Percentiles rank a stretch among this genome's conserved stretches.
Conservation (phyloP, 2,888 invertebrate genomes). For the Oeneis ivallda region DNA sequence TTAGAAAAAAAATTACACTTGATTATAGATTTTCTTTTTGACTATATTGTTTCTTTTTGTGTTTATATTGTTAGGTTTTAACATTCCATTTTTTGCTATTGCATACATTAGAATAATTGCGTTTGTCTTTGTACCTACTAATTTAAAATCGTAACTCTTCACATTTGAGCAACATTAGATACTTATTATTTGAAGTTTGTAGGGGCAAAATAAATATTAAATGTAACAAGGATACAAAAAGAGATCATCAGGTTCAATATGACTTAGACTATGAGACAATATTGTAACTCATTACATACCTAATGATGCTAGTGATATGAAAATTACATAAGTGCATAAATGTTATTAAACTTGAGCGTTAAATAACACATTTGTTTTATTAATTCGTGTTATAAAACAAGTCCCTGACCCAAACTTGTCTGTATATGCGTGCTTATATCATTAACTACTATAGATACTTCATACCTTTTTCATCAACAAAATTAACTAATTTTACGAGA, state of each 20-base stretch:
- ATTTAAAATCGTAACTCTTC: no score
- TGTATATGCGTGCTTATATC: no score
- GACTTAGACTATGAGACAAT: slow-evolving; percentile 35
- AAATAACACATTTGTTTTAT: slow-evolving; percentile 7
- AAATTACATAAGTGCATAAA: slow-evolving; percentile 20
- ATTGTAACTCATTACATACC: slow-evolving; percentile 17
- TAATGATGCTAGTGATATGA: slow-evolving; percentile 49
- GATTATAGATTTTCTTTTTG: neutral
- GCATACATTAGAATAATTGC: neutral
- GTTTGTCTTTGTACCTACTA: neutral
- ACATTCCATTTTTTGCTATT: neutral
- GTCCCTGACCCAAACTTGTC: no score
- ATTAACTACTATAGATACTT: no score
- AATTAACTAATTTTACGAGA: no score
- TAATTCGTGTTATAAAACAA: no score
- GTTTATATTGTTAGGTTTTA: slow-evolving; percentile 9
- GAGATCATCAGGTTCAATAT: slow-evolving; percentile 35
- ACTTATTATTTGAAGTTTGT: no score
- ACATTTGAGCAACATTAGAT: neutral
- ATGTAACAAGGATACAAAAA: slow-evolving; percentile 24
- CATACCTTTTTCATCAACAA: no score
- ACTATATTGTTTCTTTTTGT: neutral
- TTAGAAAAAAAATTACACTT: no score
- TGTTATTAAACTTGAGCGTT: slow-evolving; percentile 11
- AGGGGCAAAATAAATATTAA: no score